Base-by-base conservation (phyloP, 2,113 vertebrate genomes). In the Carassius carassius region DNA sequence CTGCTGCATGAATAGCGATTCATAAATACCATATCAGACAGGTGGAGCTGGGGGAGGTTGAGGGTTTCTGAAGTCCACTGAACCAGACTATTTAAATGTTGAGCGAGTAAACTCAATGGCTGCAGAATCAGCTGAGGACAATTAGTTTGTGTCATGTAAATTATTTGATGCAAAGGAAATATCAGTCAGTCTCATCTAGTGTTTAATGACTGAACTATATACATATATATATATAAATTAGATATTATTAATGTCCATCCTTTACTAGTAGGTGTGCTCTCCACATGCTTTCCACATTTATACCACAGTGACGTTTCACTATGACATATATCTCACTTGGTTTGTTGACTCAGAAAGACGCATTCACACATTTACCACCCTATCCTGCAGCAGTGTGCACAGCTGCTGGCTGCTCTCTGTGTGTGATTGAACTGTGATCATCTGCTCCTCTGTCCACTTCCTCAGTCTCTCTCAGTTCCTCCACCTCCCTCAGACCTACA, bases 381-480 rank as follows among this genome's bases (percentile, higher is more conserved):
- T 93, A 21, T 95, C 92, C 70, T 92, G 90, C 23, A 95, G 74
- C 0, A 77, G 63, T n/a, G 86, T 85, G 17, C 92, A 84, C 41
- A 94, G 86, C 3, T 93, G 92, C 7, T 91, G 90, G 37, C 81
- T 85, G 12, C 87, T 78, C 56, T 91, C 62, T 58, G 84, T 84
- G 87, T 92, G 90, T 0, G 89, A 92, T 88, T 94, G 91, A 58
- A 89, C 83, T 14, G 79, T 89, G 56, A 9, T 86, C 82, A 96
- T 17, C 81, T 92, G 92, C 0, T 19, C 89, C 85, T 95, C 94
- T 60, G 90, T 90, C 94, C 94, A 94, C 81, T 90, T 94, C 65
- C 67, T 91, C 78, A 95, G 90, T 7, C 82, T 91, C 54, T 87
- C 0, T 35, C 90, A 95, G 92, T 63, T 93, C 92, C 37, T 88